Conservation (phyloP, 2,888 invertebrate genomes). For the Anaspis maculata region DNA sequence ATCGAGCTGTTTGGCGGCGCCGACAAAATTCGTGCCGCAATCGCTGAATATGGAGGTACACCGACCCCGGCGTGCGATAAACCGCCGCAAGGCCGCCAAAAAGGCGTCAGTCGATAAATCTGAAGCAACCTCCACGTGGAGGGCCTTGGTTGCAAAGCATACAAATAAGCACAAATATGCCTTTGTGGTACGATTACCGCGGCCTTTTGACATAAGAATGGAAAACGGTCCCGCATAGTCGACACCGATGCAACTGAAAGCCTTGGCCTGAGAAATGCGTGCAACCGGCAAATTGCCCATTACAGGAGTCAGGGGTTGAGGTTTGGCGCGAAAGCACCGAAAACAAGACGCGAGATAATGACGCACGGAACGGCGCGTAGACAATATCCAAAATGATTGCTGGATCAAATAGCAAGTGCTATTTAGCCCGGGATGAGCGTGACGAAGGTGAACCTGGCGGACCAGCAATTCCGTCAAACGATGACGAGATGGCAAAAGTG, state of each 20-base stretch:
- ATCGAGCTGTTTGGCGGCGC: no score
- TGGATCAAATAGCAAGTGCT: conserved; percentile 2
- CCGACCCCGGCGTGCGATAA: no score
- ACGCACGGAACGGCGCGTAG: conserved; percentile 8
- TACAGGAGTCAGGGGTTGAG: conserved; percentile 4
- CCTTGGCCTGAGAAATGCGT: conserved; percentile 5
- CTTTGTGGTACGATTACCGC: conserved; percentile 8
- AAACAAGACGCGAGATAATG: conserved; percentile 7
- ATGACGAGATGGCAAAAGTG: no score
- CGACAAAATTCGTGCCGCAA: no score
- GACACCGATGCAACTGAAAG: conserved; percentile 11
- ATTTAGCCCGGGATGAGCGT: conserved; percentile 1
- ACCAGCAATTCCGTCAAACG: background rate
- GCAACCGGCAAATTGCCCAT: conserved; percentile 15
- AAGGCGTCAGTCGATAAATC: conserved; percentile 19
- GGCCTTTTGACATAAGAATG: conserved; percentile 3
- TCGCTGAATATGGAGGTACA: no score
- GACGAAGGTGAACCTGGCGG: background rate
- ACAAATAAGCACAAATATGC: conserved; percentile 14
- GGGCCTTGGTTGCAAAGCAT: conserved; percentile 15
- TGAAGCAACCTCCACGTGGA: conserved; percentile 23
- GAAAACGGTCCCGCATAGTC: conserved; percentile 16
- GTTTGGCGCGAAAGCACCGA: conserved; percentile 6
- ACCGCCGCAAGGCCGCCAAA: conserved; percentile 16
- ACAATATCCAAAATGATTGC: conserved; percentile 10